These are phyloP conservation scores for Drosophila bifasciata DNA, from an alignment of 1,140 invertebrate genomes.

Conservation along the genomic window DNA sequence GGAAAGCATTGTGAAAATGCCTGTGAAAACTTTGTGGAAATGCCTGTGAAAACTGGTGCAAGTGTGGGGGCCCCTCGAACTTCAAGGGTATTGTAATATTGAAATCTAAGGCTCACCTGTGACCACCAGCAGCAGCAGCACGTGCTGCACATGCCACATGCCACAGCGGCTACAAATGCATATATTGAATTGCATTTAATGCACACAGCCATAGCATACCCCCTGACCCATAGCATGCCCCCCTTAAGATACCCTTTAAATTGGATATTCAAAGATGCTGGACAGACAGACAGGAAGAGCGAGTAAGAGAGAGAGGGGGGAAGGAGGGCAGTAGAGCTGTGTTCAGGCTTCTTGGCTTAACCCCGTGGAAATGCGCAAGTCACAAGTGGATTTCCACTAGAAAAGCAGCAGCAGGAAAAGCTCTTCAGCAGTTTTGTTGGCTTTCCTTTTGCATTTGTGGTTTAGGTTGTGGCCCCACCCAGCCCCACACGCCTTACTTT, in stretches of 20 bases:
- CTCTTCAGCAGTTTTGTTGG: slow-evolving; percentile 23
- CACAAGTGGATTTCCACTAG: slow-evolving; percentile 68
- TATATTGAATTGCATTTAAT: slow-evolving; percentile 51
- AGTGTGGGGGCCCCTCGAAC: slow-evolving; percentile 7
- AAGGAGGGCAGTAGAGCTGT: background rate
- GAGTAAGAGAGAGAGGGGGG: too few species aligned
- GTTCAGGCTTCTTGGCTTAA: slow-evolving; percentile 30
- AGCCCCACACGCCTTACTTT: too few species aligned
- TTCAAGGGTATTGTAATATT: slow-evolving; percentile 18
- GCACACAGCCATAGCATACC: slow-evolving; percentile 11
- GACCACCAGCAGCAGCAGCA: slow-evolving; percentile 1
- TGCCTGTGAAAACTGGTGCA: slow-evolving; percentile 37
- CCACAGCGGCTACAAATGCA: slow-evolving; percentile 15
- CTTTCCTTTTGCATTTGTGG: slow-evolving; percentile 38
- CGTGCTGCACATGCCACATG: slow-evolving; percentile 17
- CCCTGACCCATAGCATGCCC: background rate
- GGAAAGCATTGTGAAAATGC: slow-evolving; percentile 48
- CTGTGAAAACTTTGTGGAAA: slow-evolving; percentile 51
- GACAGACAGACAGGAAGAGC: too few species aligned
- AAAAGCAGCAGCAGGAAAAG: slow-evolving; percentile 29
- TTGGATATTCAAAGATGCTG: slow-evolving; percentile 48
- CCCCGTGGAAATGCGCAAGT: slow-evolving; percentile 50
- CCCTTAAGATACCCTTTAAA: slow-evolving; percentile 1
- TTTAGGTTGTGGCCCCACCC: slow-evolving; percentile 30
- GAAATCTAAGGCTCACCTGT: slow-evolving; percentile 35